These are phyloP conservation scores for Lucilia sericata DNA, from an alignment of 1,140 invertebrate species.

Conservation along the genomic window DNA sequence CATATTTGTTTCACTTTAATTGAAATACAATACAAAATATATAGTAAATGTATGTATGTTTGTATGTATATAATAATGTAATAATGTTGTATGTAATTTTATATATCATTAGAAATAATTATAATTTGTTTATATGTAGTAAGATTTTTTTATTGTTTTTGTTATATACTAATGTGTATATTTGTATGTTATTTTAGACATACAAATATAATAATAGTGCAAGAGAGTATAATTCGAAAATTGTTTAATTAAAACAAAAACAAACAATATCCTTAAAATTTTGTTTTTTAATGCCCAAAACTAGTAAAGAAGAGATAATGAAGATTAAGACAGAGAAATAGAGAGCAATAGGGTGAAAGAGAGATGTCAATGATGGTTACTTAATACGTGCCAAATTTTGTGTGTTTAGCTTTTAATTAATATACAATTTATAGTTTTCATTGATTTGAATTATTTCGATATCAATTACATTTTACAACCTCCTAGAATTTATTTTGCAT, in stretches of 20 bases:
- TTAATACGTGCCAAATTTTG: background rate
- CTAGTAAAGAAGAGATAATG: no score
- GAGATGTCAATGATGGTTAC: background rate
- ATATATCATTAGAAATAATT: background rate
- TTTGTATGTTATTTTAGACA: background rate
- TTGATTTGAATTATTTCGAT: no score
- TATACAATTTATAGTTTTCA: background rate
- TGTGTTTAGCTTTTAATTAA: background rate
- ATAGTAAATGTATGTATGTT: background rate
- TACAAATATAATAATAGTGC: background rate
- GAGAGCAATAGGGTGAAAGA: background rate
- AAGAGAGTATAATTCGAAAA: no score
- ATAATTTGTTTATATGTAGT: background rate
- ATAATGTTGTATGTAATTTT: background rate
- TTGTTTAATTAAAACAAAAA: background rate
- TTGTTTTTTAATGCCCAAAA: no score
- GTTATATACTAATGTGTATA: background rate
- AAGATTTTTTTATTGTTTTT: background rate
- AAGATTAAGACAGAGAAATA: no score
- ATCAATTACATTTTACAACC: no score
- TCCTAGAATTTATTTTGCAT: no score
- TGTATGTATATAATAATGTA: background rate
- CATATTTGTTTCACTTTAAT: constrained; percentile 25
- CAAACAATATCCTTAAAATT: background rate
- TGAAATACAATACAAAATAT: constrained; percentile 19